Evolutionary conservation across 2,888 invertebrate genomes (phyloP).

Genomic region (Stenichneumon culpator): DNA sequence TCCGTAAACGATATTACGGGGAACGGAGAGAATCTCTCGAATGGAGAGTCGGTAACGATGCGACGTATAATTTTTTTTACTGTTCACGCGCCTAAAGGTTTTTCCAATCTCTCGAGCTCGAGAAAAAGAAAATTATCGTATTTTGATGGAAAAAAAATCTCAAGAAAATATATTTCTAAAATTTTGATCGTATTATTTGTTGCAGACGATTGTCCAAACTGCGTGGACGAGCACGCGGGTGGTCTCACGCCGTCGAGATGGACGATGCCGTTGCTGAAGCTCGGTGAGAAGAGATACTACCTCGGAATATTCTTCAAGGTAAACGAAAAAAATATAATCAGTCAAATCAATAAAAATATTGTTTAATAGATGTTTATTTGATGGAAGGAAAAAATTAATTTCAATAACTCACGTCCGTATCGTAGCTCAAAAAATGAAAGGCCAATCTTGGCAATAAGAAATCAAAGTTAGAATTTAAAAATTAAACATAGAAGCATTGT

Average conservation of each 20-base stretch:
- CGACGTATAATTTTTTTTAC: conserved; percentile 43
- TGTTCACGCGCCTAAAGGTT: conserved; percentile 21
- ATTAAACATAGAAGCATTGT: too few species aligned
- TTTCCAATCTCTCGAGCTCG: too few species aligned
- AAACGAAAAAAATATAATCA: conserved; percentile 75
- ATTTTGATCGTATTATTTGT: conserved; percentile 64
- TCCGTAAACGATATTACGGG: conserved; percentile 2
- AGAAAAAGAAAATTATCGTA: background rate
- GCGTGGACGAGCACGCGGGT: conserved; percentile 89
- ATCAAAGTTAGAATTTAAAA: too few species aligned
- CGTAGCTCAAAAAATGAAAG: too few species aligned
- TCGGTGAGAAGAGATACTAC: conserved; percentile 96
- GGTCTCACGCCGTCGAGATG: conserved; percentile 91
- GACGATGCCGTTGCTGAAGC: conserved; percentile 96
- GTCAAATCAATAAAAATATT: background rate
- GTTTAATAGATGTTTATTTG: too few species aligned
- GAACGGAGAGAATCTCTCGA: conserved; percentile 33
- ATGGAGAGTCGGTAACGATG: conserved; percentile 29
- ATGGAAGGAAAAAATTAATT: too few species aligned
- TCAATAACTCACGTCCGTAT: too few species aligned
- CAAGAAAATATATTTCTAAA: background rate
- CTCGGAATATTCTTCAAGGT: conserved; percentile 98
- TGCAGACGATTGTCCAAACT: conserved; percentile 92
- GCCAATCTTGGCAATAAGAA: too few species aligned
- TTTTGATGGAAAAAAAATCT: background rate